Evolutionary conservation across 2,113 vertebrate genomes (phyloP), one percentile per base, ranked within the genome.

Genomic region (Cyphotilapia sp.): DNA sequence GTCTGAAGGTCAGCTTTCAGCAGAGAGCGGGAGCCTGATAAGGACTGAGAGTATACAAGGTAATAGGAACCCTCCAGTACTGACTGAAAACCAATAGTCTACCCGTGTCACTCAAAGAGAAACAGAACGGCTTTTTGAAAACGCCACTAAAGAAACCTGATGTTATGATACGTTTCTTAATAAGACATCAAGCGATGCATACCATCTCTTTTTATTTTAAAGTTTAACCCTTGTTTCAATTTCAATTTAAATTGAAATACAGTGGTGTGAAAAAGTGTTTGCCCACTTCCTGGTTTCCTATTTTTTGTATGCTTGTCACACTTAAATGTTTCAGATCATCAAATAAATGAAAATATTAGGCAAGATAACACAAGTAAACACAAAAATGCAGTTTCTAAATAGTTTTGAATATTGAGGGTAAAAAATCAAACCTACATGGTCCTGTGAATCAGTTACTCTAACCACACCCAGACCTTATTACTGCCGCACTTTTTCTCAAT

Each of bases 1-100:
- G 89, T 91, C 82, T 94, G 89, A 94, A 95, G 94, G 94, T 95
- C 93, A 95, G 85, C 87, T 69, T 90, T 94, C 85, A 88, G 92
- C 88, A 71, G 76, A 24, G n/a, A 85, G 88, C 81, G n/a, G 66
- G 47, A 71, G 81, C 59, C 90, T 85, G 94, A 96, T 96, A 95
- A 93, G 86, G 81, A 82, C 76, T 78, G 35, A 80, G 83, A 74
- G 85, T 24, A 81, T 61, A 81, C 40, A 17, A 35, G 66, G 86
- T 71, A 27, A 89, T 84, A 87, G 84, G 86, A 83, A 81, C 47
- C 63, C 84, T 83, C 45, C 51, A 66, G 49, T 51, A 54, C 84
- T 80, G 69, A 87, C 78, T 24, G 9, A 85, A 66, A 74, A 69
- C 27, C 29, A 33, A 80, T 54, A 31, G 35, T 78, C 47, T 76